Conservation (phyloP, 1,140 invertebrate species). For the Apis florea region DNA sequence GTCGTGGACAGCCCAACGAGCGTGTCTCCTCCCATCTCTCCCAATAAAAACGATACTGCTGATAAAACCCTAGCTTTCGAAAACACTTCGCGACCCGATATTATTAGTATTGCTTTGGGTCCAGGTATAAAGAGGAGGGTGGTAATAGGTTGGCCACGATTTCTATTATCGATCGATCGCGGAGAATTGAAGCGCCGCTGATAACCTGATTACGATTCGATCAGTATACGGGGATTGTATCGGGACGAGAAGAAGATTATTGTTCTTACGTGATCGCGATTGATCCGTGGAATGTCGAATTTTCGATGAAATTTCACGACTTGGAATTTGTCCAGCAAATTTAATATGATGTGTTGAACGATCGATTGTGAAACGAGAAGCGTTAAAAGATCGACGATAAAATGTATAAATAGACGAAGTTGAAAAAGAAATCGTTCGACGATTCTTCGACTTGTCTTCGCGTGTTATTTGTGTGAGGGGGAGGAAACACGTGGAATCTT, state of each 20-base stretch:
- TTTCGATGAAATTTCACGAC: not conserved
- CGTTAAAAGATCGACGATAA: too few species aligned
- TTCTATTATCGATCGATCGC: not conserved
- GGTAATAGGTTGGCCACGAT: conserved; percentile 9
- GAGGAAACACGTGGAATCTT: not conserved
- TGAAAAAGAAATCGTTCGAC: too few species aligned
- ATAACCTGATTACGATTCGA: not conserved
- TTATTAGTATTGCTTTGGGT: conserved; percentile 13
- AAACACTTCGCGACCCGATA: conserved; percentile 1
- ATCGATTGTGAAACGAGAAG: too few species aligned
- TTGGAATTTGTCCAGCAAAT: too few species aligned
- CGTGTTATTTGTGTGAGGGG: not conserved
- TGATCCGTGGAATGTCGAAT: not conserved
- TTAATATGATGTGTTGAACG: too few species aligned
- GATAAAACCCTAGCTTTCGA: not conserved
- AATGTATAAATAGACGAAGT: too few species aligned
- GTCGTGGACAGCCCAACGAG: conserved; percentile 8
- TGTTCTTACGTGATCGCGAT: not conserved
- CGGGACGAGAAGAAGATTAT: not conserved
- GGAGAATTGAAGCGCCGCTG: not conserved
- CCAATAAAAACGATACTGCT: conserved; percentile 28
- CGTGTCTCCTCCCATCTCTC: not conserved
- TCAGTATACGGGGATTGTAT: not conserved
- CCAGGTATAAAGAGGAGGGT: not conserved
- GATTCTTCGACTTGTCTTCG: too few species aligned